Evolutionary conservation across 2,888 invertebrate species (phyloP).

Genomic region (Phaedon cochleariae): DNA sequence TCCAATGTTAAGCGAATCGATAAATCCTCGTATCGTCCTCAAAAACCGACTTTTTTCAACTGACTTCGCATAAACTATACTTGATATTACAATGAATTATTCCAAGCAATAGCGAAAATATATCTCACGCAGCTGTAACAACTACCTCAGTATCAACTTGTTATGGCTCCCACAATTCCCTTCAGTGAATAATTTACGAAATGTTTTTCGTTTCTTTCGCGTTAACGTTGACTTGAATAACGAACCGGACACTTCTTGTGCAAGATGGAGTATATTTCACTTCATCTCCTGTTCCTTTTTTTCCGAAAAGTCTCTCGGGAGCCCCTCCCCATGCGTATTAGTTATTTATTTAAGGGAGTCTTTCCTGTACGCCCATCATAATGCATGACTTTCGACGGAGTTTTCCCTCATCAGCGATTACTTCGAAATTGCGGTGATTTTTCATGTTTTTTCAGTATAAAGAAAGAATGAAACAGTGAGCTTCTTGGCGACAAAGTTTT

Average conservation of each 20-base stretch:
- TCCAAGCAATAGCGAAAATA: too few relatives aligned
- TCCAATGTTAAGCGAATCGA: too few relatives aligned
- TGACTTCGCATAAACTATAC: too few relatives aligned
- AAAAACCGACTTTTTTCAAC: too few relatives aligned
- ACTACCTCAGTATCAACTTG: too few relatives aligned
- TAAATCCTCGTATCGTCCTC: too few relatives aligned
- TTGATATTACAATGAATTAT: too few relatives aligned
- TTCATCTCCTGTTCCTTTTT: not conserved
- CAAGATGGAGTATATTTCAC: not conserved
- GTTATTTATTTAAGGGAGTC: not conserved
- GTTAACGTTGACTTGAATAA: not conserved
- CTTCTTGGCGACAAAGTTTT: too few relatives aligned
- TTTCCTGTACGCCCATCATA: not conserved
- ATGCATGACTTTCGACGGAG: not conserved
- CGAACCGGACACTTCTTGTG: not conserved
- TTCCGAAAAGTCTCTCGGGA: not conserved
- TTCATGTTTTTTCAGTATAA: not conserved
- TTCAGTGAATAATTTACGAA: not conserved
- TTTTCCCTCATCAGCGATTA: not conserved
- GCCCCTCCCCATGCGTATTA: not conserved
- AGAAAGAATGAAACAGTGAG: not conserved
- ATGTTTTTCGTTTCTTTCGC: not conserved
- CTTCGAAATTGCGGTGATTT: not conserved
- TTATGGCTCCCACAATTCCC: not conserved
- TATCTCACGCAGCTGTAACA: too few relatives aligned